Conservation (phyloP, 2,113 vertebrate species). For the Lipophrys pholis region DNA sequence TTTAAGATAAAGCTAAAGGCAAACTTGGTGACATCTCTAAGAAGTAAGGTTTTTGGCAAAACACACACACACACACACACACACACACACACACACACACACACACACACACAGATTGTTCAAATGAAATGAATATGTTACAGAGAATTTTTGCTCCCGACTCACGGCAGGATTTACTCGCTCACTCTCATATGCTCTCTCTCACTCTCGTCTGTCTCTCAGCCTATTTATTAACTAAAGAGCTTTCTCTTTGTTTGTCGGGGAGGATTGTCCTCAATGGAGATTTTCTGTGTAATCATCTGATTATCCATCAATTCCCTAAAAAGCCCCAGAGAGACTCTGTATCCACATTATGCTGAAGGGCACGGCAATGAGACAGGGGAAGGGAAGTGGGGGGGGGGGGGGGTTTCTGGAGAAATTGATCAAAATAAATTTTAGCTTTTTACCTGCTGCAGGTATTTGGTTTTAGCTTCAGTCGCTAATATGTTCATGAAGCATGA, state of each 20-base stretch:
- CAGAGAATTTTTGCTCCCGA: conserved; percentile 63
- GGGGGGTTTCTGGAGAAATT: conserved; percentile 55
- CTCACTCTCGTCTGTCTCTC: conserved; percentile 48
- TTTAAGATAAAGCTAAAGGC: conserved; percentile 63
- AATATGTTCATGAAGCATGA: conserved; percentile 49
- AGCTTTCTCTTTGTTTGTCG: conserved; percentile 80
- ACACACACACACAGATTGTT: conserved; percentile 20
- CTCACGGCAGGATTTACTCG: conserved; percentile 59
- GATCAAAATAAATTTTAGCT: conserved; percentile 66
- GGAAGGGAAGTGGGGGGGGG: conserved; percentile 35
- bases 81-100: conserved; percentile 5
- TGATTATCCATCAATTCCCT: conserved; percentile 81
- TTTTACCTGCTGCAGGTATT: conserved; percentile 49
- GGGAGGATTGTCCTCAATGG: conserved; percentile 74
- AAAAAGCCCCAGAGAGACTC: conserved; percentile 75
- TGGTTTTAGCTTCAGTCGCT: conserved; percentile 41
- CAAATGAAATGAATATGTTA: conserved; percentile 63
- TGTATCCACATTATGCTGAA: conserved; percentile 74
- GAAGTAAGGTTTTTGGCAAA: conserved; percentile 46
- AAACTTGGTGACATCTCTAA: conserved; percentile 43
- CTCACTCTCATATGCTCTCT: conserved; percentile 31
- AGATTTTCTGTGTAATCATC: conserved; percentile 81
- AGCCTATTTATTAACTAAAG: conserved; percentile 81
- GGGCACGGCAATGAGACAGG: conserved; percentile 72
- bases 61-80: background rate